These are phyloP conservation scores for Tapirus indicus DNA, from an alignment of 2,797 vertebrate species.

Conservation along the genomic window DNA sequence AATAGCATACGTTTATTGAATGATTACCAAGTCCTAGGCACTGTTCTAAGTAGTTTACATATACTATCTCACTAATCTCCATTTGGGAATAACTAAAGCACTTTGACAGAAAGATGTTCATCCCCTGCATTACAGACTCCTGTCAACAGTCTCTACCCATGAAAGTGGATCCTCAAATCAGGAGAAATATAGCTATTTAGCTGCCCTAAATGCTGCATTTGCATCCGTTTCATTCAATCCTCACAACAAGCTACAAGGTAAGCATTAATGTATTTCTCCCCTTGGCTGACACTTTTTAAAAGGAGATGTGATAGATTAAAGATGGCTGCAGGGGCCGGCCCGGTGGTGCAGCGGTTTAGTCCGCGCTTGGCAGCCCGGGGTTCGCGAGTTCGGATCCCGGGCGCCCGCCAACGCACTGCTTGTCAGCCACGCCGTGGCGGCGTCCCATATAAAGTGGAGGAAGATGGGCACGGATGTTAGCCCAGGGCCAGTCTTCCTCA, in stretches of 20 bases:
- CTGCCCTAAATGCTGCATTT: not conserved
- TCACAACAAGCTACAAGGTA: slow-evolving; percentile 6
- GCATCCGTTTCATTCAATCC: not conserved
- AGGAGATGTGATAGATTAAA: not conserved
- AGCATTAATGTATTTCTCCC: not conserved
- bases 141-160: not conserved
- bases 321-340: not conserved
- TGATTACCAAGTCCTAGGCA: not conserved
- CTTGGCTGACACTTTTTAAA: not conserved
- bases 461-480: too few relatives aligned
- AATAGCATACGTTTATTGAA: not conserved
- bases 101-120: not conserved
- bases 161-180: not conserved
- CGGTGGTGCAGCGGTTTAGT: too few relatives aligned
- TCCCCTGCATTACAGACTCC: not conserved
- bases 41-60: not conserved
- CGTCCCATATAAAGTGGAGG: too few relatives aligned
- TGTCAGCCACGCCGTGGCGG: too few relatives aligned
- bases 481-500: too few relatives aligned
- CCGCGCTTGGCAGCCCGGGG: too few relatives aligned
- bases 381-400: too few relatives aligned
- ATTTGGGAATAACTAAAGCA: not conserved
- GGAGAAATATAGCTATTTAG: not conserved
- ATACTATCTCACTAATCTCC: not conserved
- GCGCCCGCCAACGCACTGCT: too few relatives aligned